Base-by-base conservation (phyloP, 2,888 invertebrate species). In the Deroplatys truncata region DNA sequence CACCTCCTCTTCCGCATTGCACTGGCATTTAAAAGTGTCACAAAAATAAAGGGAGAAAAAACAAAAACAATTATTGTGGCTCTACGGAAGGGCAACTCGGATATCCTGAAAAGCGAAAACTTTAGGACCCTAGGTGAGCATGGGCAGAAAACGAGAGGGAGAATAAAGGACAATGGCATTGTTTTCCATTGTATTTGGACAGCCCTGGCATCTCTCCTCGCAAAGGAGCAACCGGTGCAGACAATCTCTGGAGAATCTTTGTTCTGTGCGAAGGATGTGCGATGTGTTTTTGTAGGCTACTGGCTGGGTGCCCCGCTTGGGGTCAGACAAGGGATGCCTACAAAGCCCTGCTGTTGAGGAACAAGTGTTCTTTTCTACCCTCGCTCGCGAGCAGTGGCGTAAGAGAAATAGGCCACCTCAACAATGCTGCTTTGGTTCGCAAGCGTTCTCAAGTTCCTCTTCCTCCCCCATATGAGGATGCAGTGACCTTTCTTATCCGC, bases 281-380 rank as follows among this genome's bases (percentile, higher is more conserved):
- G 83, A 87, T 87, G 86, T 86, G 87, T 87, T 87, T 87, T 87
- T 87, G 87, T 87, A 72, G 82, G 83, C 43, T 43, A 43, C 43
- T 43, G 43, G 43, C 35, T 35, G 87, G 87, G 87, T 87, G 82
- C 87, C 56, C 56, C 20, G 56, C 56, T 72, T 72, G 7, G 20
- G 56, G 56, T 72, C 56, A 72, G 56, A 72, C 56, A 43, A 43
- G 43, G 43, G 43, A 43, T 43, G 43, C 43, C 43, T 43, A 43
- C 43, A 72, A 72, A 72, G 56, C 56, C 56, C 56, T 72, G 31
- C 72, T 72, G 56, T 72, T 72, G 56, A 35, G n/a, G 87, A 87
- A 87, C 83, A 87, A 87, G 87, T 87, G 87, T 31, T 83, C 35
- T 43, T 82, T n/a, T 13, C 87, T 87, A 25, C 56, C 56, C 56